phyloP scores from a whole-genome alignment of 2,113 vertebrate genomes.

The Propithecus coquereli region DNA sequence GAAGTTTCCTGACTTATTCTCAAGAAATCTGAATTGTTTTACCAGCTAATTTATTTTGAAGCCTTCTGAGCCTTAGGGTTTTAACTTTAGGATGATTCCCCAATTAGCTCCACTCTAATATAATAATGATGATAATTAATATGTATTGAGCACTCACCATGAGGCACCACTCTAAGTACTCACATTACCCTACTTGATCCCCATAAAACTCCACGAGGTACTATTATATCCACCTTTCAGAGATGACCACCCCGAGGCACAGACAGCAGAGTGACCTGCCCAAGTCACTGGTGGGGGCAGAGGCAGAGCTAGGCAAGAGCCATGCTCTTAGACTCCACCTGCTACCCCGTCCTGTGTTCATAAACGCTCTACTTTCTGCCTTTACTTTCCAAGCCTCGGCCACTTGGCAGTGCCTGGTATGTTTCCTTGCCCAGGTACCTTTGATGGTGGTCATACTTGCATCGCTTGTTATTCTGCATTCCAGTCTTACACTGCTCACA shows the following conservation, averaged over 20 bases:
- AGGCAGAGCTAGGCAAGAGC: background rate
- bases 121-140: background rate
- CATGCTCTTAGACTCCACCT: background rate
- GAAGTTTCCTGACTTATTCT: background rate
- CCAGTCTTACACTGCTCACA: background rate
- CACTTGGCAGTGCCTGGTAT: background rate
- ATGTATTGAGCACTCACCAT: background rate
- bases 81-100: background rate
- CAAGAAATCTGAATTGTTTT: background rate
- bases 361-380: background rate
- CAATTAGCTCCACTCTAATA: background rate
- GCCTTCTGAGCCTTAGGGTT: background rate
- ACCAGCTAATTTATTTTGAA: background rate
- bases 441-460: background rate
- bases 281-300: background rate
- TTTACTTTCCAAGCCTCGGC: background rate
- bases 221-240: background rate
- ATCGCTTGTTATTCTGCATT: background rate
- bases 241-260: background rate
- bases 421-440: background rate
- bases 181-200: background rate
- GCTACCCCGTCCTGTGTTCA: background rate
- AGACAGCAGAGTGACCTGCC: background rate
- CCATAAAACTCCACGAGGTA: background rate
- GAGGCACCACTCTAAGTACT: background rate